phyloP scores from a whole-genome alignment of 2,888 invertebrate genomes.

The Drosophila helvetica region DNA sequence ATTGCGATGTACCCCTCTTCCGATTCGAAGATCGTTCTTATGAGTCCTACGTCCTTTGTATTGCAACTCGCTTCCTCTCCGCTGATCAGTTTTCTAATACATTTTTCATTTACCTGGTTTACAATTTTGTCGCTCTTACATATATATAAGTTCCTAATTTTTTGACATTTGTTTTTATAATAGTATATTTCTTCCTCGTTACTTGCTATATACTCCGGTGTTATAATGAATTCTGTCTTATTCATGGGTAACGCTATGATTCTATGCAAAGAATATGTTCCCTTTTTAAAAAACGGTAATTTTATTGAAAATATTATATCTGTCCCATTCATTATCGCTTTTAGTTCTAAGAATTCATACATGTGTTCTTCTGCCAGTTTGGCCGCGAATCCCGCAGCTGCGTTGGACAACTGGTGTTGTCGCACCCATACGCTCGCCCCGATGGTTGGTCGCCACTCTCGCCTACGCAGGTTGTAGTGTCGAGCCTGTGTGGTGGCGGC shows the following conservation, averaged over 20 bases:
- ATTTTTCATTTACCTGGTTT: neutral
- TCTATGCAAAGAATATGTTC: neutral
- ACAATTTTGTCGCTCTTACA: neutral
- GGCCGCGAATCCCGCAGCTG: too few relatives aligned
- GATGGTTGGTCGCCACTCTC: too few relatives aligned
- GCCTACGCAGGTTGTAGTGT: too few relatives aligned
- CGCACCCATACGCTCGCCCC: too few relatives aligned
- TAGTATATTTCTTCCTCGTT: neutral
- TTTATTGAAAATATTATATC: slow-evolving; percentile 9
- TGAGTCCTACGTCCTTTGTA: neutral
- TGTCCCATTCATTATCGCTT: neutral
- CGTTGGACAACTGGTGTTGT: too few relatives aligned
- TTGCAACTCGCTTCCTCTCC: neutral
- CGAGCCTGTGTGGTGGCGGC: too few relatives aligned
- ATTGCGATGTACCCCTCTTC: too few relatives aligned
- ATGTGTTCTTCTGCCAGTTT: slow-evolving; percentile 10
- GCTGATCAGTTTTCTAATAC: neutral
- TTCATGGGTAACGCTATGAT: slow-evolving; percentile 10
- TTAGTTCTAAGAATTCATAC: slow-evolving; percentile 2
- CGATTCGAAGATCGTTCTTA: neutral
- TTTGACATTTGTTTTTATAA: neutral
- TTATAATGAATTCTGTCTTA: slow-evolving; percentile 2
- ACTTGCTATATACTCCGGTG: neutral
- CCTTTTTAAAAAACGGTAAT: slow-evolving; percentile 1
- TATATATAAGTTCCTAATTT: neutral